Conservation (phyloP, 1,140 invertebrate genomes). For the Ylistrum balloti region DNA sequence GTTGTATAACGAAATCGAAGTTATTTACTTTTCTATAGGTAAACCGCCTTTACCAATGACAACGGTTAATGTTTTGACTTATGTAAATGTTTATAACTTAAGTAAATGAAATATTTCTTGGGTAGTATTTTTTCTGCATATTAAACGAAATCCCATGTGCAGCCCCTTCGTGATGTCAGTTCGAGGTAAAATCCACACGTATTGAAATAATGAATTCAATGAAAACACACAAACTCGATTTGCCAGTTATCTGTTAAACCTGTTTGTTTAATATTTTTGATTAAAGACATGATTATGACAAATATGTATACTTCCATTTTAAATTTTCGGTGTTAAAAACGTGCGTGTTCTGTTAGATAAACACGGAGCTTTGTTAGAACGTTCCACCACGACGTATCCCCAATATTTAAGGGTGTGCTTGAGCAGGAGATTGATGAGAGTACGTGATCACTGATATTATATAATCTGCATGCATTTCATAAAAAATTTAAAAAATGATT, state of each 20-base stretch:
- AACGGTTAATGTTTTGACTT: not conserved
- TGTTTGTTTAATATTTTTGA: conserved; percentile 55
- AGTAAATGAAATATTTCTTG: not conserved
- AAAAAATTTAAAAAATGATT: too few species aligned
- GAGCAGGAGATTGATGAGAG: not conserved
- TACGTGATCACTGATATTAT: not conserved
- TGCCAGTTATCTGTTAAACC: conserved; percentile 53
- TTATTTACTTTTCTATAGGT: not conserved
- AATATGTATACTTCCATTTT: conserved; percentile 44
- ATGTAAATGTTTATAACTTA: not conserved
- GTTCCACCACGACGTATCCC: not conserved
- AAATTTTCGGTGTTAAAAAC: conserved; percentile 25
- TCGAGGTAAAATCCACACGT: conserved; percentile 23
- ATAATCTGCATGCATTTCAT: not conserved
- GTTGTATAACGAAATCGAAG: not conserved
- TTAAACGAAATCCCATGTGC: not conserved
- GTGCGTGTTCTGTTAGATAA: conserved; percentile 6
- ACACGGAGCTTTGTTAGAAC: not conserved
- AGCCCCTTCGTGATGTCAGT: not conserved
- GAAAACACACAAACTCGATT: conserved; percentile 45
- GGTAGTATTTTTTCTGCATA: not conserved
- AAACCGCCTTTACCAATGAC: not conserved
- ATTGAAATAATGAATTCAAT: conserved; percentile 50
- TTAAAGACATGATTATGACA: conserved; percentile 53
- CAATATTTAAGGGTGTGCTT: not conserved